Conservation (phyloP, 2,113 vertebrate species). For the Protobothrops flavoviridis region DNA sequence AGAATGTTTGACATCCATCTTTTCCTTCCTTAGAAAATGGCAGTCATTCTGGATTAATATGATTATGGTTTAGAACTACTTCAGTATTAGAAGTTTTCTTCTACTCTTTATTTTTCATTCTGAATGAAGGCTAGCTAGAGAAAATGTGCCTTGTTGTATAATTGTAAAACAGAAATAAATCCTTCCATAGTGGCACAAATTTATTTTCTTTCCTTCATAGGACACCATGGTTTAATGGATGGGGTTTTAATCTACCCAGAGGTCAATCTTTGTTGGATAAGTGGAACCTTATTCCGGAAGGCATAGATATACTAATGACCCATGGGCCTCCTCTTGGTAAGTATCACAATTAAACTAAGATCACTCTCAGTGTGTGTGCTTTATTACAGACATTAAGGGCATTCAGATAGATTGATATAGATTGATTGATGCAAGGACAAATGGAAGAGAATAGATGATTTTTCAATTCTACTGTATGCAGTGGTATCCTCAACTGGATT, state of each 20-base stretch:
- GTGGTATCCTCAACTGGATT: neutral
- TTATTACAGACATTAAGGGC: neutral
- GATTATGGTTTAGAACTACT: neutral
- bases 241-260: conserved; percentile 97
- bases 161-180: conserved; percentile 3
- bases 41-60: neutral
- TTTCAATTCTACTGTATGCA: neutral
- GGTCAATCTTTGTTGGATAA: conserved; percentile 98
- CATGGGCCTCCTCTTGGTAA: conserved; percentile 97
- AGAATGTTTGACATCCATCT: neutral
- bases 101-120: conserved; percentile 35
- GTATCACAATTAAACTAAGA: conserved; percentile 54
- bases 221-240: conserved; percentile 99
- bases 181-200: conserved; percentile 53
- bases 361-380: neutral
- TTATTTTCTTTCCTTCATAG: conserved; percentile 73
- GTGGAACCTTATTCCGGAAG: conserved; percentile 97
- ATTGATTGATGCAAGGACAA: neutral
- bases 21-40: neutral
- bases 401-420: neutral
- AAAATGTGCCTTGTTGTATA: conserved; percentile 34
- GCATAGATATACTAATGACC: conserved; percentile 98
- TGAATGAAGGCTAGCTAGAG: conserved; percentile 23
- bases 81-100: neutral
- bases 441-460: neutral